phyloP scores from a whole-genome alignment of 2,113 vertebrate genomes.

The Calonectris borealis region DNA sequence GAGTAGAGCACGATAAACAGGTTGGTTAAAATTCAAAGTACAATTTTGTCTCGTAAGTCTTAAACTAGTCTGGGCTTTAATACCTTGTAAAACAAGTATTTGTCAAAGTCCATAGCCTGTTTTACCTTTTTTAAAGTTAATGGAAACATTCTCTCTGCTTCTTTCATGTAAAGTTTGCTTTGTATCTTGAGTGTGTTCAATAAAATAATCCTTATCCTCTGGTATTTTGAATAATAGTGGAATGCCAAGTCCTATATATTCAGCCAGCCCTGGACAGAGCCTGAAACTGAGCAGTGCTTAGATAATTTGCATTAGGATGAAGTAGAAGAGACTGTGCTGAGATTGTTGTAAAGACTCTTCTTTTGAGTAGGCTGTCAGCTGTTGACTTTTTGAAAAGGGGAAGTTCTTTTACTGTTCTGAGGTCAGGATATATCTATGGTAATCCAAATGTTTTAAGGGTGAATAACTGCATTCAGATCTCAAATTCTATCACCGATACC shows the following conservation, averaged over 20 bases:
- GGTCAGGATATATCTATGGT: not conserved
- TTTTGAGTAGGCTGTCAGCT: not conserved
- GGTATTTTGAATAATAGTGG: not conserved
- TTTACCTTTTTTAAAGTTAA: not conserved
- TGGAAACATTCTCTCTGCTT: not conserved
- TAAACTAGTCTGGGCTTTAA: not conserved
- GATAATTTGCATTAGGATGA: not conserved
- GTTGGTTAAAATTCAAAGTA: not conserved
- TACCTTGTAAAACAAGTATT: not conserved
- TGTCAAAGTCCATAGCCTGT: not conserved
- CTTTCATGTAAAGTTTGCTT: not conserved
- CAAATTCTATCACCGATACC: not conserved
- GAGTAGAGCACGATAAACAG: not conserved
- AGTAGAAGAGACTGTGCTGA: not conserved
- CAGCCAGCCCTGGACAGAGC: not conserved
- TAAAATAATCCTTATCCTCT: not conserved
- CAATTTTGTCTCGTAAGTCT: not conserved
- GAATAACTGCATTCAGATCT: not conserved
- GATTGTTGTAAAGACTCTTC: not conserved
- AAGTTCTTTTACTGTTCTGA: not conserved
- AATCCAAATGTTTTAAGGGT: not conserved
- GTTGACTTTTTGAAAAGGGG: not conserved
- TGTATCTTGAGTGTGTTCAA: not conserved
- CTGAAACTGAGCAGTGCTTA: not conserved
- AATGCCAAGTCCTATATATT: not conserved